A percentile compares a stretch with the other conserved stretches of the same genome.
phyloP scores from a whole-genome alignment of 2,888 invertebrate genomes.

The Ormyrus labotus region DNA sequence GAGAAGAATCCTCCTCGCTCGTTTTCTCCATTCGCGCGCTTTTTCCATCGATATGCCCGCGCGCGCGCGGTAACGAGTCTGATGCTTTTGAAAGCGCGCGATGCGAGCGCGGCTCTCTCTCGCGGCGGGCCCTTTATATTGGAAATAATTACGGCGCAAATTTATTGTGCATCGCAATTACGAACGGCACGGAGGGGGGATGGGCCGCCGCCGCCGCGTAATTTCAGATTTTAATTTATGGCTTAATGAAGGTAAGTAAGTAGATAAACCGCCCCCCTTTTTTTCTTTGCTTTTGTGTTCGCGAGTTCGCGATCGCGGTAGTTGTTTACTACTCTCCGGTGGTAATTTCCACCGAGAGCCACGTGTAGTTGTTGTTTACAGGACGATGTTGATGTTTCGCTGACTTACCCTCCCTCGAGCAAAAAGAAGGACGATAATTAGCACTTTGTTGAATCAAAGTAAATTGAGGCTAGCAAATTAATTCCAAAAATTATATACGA shows the following conservation, averaged over 20 bases:
- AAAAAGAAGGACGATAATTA: no score
- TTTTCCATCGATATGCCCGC: background rate
- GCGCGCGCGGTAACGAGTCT: background rate
- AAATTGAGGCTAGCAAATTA: no score
- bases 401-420: no score
- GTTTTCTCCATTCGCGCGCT: background rate
- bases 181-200: background rate
- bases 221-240: constrained; percentile 41
- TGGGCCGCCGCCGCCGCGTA: background rate
- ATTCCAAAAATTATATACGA: no score
- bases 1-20: background rate
- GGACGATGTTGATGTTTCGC: no score
- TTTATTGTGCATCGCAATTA: constrained; percentile 22
- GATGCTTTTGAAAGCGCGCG: constrained; percentile 9
- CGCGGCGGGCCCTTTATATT: constrained; percentile 16
- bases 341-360: no score
- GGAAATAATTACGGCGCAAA: constrained; percentile 44
- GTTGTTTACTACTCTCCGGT: no score
- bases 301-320: background rate
- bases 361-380: no score
- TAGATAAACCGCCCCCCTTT: constrained; percentile 15
- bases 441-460: no score
- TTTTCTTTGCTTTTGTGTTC: constrained; percentile 29
- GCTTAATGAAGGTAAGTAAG: constrained; percentile 38
- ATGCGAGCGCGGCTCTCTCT: no score